Base-by-base conservation (phyloP, 2,797 vertebrate genomes). In the Melanotaenia pygmaea region DNA sequence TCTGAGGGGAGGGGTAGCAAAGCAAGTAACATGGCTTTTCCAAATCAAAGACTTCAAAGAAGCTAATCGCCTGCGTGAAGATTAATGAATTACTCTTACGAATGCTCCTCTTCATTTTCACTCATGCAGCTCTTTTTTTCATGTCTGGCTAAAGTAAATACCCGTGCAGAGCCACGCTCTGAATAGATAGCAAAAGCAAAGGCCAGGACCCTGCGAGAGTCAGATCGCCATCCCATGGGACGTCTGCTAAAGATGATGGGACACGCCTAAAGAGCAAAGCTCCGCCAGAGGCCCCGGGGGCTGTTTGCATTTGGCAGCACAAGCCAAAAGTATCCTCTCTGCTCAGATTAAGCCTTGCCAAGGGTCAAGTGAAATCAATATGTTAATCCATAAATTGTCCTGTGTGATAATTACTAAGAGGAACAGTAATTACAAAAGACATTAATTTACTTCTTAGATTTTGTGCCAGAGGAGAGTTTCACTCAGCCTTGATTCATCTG, bases 291-390 rank as follows among this genome's bases (percentile, higher is more conserved):
- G 59, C 81, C 86, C 82, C 4, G 37, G 51, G 85, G 89, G 88
- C 85, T 80, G 82, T 77, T 89, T 84, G 81, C 40, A 62, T 88
- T 86, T 85, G 86, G 84, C 87, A 88, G 86, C 80, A 79, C 72
- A 59, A 86, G 88, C 85, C 80, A 77, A 86, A 89, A 88, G 83
- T 84, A 86, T 90, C 88, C 76, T 66, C 85, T 76, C 69, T 50
- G 75, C 85, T 86, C 86, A 93, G 90, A 89, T 92, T 89, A 91
- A 90, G 84, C 87, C 67, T 80, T 18, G 82, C 87, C 84, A 81
- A 76, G 89, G 91, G 92, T 94, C 92, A 93, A 92, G 91, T 91
- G 87, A 91, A 94, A 94, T 94, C 93, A 92, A 94, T 94, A 93
- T 86, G 91, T 88, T 90, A 90, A 94, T 93, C 92, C 90, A 94